These are phyloP conservation scores for Ochotona princeps DNA, from an alignment of 2,113 vertebrate genomes.

Conservation along the genomic window DNA sequence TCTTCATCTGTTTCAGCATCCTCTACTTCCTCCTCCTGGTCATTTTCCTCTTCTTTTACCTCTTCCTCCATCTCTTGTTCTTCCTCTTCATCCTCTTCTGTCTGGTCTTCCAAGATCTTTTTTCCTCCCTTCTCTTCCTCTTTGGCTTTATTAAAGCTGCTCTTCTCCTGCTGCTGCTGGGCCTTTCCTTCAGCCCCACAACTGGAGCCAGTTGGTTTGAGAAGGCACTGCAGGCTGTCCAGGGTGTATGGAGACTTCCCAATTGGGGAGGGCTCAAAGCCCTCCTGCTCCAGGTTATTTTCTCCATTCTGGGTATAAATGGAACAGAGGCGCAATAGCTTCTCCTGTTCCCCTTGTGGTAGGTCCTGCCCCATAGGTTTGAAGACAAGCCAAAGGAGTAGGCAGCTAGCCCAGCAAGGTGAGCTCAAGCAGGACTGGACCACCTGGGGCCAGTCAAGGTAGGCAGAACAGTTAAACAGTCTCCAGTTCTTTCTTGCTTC, in stretches of 20 bases:
- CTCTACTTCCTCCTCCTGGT: not conserved
- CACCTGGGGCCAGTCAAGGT: slow-evolving; percentile 92
- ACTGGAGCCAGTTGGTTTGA: slow-evolving; percentile 73
- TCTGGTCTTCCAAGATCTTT: slow-evolving; percentile 71
- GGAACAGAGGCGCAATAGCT: slow-evolving; percentile 91
- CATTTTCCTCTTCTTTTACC: slow-evolving; percentile 21
- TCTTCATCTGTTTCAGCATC: not conserved
- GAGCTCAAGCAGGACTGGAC: slow-evolving; percentile 92
- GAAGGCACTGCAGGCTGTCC: slow-evolving; percentile 90
- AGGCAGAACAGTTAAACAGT: slow-evolving; percentile 88
- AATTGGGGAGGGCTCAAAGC: slow-evolving; percentile 48
- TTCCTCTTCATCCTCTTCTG: slow-evolving; percentile 62
- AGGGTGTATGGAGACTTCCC: slow-evolving; percentile 92
- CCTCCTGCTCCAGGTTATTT: slow-evolving; percentile 68
- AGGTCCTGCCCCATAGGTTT: slow-evolving; percentile 92
- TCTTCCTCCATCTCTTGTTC: slow-evolving; percentile 47
- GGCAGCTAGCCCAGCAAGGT: slow-evolving; percentile 91
- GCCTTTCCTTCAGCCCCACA: slow-evolving; percentile 67
- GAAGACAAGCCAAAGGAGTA: slow-evolving; percentile 92
- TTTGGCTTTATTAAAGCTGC: slow-evolving; percentile 49
- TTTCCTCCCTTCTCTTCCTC: slow-evolving; percentile 49
- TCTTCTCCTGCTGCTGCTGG: slow-evolving; percentile 65
- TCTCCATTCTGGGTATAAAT: slow-evolving; percentile 92
- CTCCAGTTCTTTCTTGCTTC: slow-evolving; percentile 85
- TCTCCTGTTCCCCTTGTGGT: slow-evolving; percentile 88